Percentiles rank a stretch among this genome's conserved stretches.
Conservation (phyloP, 2,113 vertebrate species). For the Hypomesus transpacificus region DNA sequence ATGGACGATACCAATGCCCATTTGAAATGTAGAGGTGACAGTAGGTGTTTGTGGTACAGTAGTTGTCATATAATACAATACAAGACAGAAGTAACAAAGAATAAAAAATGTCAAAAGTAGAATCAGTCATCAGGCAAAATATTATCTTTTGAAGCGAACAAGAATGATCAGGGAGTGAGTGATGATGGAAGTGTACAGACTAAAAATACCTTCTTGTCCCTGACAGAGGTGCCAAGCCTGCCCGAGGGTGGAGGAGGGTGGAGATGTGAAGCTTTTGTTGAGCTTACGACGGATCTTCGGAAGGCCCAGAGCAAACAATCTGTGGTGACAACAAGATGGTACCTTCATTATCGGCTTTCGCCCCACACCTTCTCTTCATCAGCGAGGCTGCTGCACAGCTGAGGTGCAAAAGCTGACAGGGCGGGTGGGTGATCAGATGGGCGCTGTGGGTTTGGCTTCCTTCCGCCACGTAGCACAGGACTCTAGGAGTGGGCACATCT, state of each 20-base stretch:
- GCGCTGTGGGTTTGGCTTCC: slow-evolving; percentile 6
- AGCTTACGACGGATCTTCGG: slow-evolving; percentile 27
- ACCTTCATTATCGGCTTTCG: slow-evolving; percentile 70
- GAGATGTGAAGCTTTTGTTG: background rate
- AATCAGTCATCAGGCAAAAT: slow-evolving; percentile 47
- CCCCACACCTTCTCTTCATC: slow-evolving; percentile 35
- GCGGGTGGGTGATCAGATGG: background rate
- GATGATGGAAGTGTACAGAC: slow-evolving; percentile 48
- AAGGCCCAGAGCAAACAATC: slow-evolving; percentile 71
- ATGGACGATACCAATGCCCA: too few species aligned
- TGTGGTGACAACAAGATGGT: slow-evolving; percentile 67
- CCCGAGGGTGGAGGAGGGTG: slow-evolving; percentile 38
- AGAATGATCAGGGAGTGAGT: slow-evolving; percentile 40
- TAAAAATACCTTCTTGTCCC: slow-evolving; percentile 63
- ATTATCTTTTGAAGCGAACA: slow-evolving; percentile 53
- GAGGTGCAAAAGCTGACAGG: slow-evolving; percentile 69
- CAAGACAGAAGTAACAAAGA: background rate
- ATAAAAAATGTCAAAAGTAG: slow-evolving; percentile 29
- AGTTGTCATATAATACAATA: background rate
- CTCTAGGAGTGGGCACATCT: slow-evolving; percentile 54
- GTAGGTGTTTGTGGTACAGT: too few species aligned
- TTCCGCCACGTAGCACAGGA: slow-evolving; percentile 30
- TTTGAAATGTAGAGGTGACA: too few species aligned
- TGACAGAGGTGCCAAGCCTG: slow-evolving; percentile 55
- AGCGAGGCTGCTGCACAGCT: slow-evolving; percentile 70